phyloP scores from a whole-genome alignment of 2,113 vertebrate species.

The Melierax canorus region DNA sequence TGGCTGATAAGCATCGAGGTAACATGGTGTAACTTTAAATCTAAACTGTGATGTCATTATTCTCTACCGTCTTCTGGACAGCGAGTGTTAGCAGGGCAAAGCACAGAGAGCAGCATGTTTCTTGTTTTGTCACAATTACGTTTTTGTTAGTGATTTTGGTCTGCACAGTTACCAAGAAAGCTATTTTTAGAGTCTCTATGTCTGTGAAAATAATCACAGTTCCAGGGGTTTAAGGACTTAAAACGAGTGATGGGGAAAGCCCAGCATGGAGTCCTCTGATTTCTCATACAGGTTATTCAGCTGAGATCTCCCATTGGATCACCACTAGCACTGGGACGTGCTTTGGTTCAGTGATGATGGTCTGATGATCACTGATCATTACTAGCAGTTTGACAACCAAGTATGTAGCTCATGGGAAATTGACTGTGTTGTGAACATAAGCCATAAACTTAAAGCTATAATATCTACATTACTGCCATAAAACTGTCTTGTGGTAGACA shows the following conservation, averaged over 20 bases:
- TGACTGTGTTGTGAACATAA: neutral
- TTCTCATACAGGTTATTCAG: neutral
- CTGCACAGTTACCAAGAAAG: neutral
- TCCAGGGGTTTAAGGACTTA: neutral
- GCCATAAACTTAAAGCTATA: neutral
- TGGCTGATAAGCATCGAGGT: constrained; percentile 90
- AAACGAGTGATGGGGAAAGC: neutral
- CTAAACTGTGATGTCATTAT: neutral
- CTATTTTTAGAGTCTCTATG: neutral
- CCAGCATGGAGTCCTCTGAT: neutral
- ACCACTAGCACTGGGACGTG: neutral
- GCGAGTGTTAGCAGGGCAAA: neutral
- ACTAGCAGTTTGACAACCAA: neutral
- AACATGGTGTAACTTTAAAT: neutral
- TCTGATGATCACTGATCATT: neutral
- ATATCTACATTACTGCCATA: neutral
- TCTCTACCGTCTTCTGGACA: neutral
- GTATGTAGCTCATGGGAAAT: neutral
- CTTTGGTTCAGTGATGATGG: neutral
- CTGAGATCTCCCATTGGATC: neutral
- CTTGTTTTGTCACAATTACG: neutral
- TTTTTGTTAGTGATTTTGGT: neutral
- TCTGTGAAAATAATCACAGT: neutral
- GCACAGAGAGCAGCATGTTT: neutral
- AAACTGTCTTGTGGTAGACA: neutral